Evolutionary conservation across 1,140 invertebrate genomes (phyloP), one percentile per base, ranked within the genome.

Genomic region (Lithobius niger): DNA sequence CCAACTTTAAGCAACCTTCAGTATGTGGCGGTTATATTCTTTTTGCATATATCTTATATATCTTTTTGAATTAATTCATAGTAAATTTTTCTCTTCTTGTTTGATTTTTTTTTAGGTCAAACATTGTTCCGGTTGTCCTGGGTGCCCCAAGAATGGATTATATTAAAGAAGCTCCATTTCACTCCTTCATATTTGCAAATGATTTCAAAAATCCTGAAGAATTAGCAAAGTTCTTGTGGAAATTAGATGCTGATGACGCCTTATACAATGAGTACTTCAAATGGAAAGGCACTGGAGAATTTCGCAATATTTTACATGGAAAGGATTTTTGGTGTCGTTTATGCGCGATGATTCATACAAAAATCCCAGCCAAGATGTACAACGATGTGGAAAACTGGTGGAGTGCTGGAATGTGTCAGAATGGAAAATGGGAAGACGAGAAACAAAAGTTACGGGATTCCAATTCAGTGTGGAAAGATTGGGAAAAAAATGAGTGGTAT

Each of bases 301-400:
- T 36, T 36, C 10, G n/a, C n/a, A n/a, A n/a, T n/a, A n/a, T n/a
- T n/a, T n/a, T 36, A 10, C 31, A 36, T 36, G 86, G 93, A 67
- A 94, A 89, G 18, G 88, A 83, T 65, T 97, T 94, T 69, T 95
- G 91, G 82, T 97, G 92, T 67, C 81, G 93, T 1, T 76, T 97
- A 18, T 97, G 94, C 70, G 82, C 89, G 3, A 82, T 92, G 77
- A 68, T 92, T 24, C 89, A 94, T 66, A n/a, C 10, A 10, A 85
- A 66, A 85, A 10, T 10, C 10, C 57, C 31, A n/a, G n/a, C 10
- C 10, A 36, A 10, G 31, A n/a, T n/a, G 10, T 36, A 10, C n/a
- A n/a, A 36, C 31, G 31, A n/a, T n/a, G 31, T 36, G 10, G 31
- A 36, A 36, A 36, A 10, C 10, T 36, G 31, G 31, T 36, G 31